Conservation (phyloP, 2,797 vertebrate species). For the Ataeniobius toweri region DNA sequence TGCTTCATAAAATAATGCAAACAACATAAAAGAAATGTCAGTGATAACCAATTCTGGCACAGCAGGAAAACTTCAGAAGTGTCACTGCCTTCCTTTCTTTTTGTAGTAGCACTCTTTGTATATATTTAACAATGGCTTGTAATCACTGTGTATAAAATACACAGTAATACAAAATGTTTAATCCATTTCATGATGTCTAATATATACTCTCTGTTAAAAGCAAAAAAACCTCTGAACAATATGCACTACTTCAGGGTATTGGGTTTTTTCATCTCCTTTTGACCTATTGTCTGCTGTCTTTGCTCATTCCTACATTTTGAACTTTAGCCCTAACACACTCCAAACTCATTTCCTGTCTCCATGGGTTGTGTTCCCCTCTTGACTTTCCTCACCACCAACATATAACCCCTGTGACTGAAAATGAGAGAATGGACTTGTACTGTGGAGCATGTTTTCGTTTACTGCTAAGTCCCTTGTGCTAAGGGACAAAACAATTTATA, state of each 20-base stretch:
- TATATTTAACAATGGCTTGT: neutral
- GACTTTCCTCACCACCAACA: slow-evolving; percentile 27
- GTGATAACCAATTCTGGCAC: neutral
- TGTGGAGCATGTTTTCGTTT: slow-evolving; percentile 1
- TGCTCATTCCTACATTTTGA: slow-evolving; percentile 49
- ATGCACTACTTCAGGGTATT: neutral
- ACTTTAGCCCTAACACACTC: slow-evolving; percentile 32
- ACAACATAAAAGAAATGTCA: neutral
- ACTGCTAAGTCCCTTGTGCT: neutral
- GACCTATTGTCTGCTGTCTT: neutral
- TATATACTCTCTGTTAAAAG: no score
- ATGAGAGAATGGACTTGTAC: slow-evolving; percentile 2
- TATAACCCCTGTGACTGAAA: slow-evolving; percentile 22
- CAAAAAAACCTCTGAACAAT: neutral
- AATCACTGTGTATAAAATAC: neutral
- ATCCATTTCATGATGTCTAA: neutral
- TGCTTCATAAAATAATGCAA: neutral
- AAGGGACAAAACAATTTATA: slow-evolving; percentile 2
- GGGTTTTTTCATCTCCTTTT: neutral
- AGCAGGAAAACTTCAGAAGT: neutral
- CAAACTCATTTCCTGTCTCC: slow-evolving; percentile 60
- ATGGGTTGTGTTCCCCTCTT: slow-evolving; percentile 28
- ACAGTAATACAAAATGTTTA: neutral
- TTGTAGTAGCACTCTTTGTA: neutral
- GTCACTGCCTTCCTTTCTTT: neutral